A percentile compares a stretch with the other conserved stretches of the same genome.
These are phyloP conservation scores for Phylloscopus whistleri DNA, from an alignment of 2,113 vertebrate species.

Conservation along the genomic window DNA sequence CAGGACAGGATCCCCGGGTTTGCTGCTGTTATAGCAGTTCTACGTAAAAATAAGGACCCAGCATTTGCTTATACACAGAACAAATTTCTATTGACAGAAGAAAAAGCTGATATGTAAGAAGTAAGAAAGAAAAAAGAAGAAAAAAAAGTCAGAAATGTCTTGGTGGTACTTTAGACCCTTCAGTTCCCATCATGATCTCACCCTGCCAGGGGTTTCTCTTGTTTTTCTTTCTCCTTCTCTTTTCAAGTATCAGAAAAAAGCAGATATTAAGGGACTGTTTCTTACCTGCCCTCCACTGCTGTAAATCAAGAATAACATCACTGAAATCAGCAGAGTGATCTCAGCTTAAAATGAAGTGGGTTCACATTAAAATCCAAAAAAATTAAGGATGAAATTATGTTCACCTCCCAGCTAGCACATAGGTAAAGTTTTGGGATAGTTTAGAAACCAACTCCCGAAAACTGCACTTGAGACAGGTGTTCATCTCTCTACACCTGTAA, in stretches of 20 bases:
- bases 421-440: not conserved
- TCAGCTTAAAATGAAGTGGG: not conserved
- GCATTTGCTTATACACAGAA: not conserved
- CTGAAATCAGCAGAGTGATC: not conserved
- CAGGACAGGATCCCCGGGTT: accelerated
- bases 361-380: not conserved
- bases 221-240: not conserved
- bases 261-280: not conserved
- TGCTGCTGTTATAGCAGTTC: not conserved
- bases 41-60: not conserved
- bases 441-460: not conserved
- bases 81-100: not conserved
- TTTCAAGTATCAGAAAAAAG: not conserved
- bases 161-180: not conserved
- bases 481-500: not conserved
- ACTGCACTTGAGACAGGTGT: not conserved
- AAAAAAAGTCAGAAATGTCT: not conserved
- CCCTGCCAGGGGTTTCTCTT: not conserved
- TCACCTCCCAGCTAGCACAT: not conserved
- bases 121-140: not conserved
- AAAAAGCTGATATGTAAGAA: not conserved
- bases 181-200: not conserved
- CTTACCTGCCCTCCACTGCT: not conserved
- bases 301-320: not conserved
- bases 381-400: not conserved